A percentile compares a stretch with the other conserved stretches of the same genome.
phyloP scores from a whole-genome alignment of 2,113 vertebrate species.

The Brienomyrus brachyistius region DNA sequence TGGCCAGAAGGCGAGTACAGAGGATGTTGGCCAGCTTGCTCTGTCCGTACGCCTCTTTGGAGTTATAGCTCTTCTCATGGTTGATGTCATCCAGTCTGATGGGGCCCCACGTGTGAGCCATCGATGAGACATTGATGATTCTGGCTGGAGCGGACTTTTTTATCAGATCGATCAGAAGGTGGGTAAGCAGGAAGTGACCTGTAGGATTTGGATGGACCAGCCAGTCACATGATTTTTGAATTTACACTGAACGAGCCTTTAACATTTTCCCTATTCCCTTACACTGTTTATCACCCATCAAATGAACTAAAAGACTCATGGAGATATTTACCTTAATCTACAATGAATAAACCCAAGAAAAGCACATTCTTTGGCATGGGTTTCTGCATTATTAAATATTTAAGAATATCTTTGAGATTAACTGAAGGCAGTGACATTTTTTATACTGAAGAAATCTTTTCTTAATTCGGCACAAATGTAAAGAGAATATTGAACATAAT shows the following conservation, averaged over 20 bases:
- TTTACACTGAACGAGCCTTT: background rate
- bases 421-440: background rate
- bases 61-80: constrained; percentile 60
- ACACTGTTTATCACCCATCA: background rate
- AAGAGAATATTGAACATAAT: background rate
- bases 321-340: constrained; percentile 1
- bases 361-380: background rate
- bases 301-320: background rate
- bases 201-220: background rate
- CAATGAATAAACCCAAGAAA: background rate
- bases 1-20: constrained; percentile 53
- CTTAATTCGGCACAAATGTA: background rate
- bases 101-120: constrained; percentile 62
- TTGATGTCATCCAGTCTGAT: constrained; percentile 65
- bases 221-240: background rate
- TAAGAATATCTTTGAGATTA: background rate
- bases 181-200: constrained; percentile 67
- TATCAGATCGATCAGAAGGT: constrained; percentile 62
- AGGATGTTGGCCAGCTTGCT: constrained; percentile 70
- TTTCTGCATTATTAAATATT: background rate
- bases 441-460: background rate
- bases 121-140: constrained; percentile 58
- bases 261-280: background rate
- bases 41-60: constrained; percentile 63
- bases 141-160: constrained; percentile 57